phyloP scores from a whole-genome alignment of 2,888 invertebrate genomes.

The Galerucella calmariensis region DNA sequence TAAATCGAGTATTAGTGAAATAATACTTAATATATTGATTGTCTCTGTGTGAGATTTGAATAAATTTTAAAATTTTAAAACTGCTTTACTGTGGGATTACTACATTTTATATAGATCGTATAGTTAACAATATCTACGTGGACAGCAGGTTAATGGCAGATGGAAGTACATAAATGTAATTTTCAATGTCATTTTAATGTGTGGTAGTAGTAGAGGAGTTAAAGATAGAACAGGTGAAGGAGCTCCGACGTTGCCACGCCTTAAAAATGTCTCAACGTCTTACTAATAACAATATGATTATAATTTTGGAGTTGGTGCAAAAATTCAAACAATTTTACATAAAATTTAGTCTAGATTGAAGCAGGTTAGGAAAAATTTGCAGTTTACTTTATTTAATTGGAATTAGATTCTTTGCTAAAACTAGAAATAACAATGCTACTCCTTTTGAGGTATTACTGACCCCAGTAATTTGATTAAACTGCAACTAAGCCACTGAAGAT shows the following conservation, averaged over 20 bases:
- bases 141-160: constrained; percentile 33
- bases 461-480: neutral
- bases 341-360: no score
- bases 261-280: neutral
- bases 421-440: no score
- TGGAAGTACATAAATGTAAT: constrained; percentile 38
- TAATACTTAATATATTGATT: no score
- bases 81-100: constrained; percentile 23
- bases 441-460: neutral
- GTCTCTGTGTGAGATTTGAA: no score
- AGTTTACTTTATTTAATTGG: no score
- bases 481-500: constrained; percentile 33
- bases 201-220: constrained; percentile 44
- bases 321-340: no score
- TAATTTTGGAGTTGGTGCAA: no score
- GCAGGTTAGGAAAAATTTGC: no score
- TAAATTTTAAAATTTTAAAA: neutral
- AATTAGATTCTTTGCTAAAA: no score
- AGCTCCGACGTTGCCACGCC: constrained; percentile 33
- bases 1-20: no score
- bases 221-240: constrained; percentile 37
- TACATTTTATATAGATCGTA: constrained; percentile 32
- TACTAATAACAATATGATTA: no score
- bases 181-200: constrained; percentile 43
- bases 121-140: constrained; percentile 23